These are phyloP conservation scores for Aphis craccivora DNA, from an alignment of 1,140 invertebrate species.

Conservation along the genomic window DNA sequence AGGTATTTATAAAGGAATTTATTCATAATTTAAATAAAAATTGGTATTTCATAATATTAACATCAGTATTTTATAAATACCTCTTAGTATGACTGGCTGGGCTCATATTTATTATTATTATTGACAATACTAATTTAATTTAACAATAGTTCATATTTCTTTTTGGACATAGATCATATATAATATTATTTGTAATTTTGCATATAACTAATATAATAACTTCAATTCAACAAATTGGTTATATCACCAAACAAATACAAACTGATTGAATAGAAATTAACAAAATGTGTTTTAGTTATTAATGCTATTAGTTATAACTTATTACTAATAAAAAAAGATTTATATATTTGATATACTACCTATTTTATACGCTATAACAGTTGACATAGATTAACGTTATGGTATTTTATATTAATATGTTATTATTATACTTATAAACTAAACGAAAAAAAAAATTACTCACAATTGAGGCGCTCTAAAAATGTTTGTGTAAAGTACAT, in stretches of 20 bases:
- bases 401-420: not conserved
- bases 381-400: not conserved
- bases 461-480: not conserved
- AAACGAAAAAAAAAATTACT: not conserved
- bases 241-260: not conserved
- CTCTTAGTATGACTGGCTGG: too few species aligned
- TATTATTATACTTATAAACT: not conserved
- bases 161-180: not conserved
- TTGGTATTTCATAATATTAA: not conserved
- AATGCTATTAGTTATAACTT: not conserved
- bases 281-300: too few species aligned
- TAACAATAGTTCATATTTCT: too few species aligned
- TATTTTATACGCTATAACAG: not conserved
- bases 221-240: not conserved
- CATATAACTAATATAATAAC: not conserved
- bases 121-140: too few species aligned
- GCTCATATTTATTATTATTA: too few species aligned
- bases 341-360: not conserved
- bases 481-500: not conserved
- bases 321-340: not conserved
- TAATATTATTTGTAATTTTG: not conserved
- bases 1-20: not conserved
- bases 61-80: too few species aligned
- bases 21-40: not conserved
- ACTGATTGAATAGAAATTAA: too few species aligned